phyloP scores from a whole-genome alignment of 1,140 invertebrate genomes.

The Drosophila orena region DNA sequence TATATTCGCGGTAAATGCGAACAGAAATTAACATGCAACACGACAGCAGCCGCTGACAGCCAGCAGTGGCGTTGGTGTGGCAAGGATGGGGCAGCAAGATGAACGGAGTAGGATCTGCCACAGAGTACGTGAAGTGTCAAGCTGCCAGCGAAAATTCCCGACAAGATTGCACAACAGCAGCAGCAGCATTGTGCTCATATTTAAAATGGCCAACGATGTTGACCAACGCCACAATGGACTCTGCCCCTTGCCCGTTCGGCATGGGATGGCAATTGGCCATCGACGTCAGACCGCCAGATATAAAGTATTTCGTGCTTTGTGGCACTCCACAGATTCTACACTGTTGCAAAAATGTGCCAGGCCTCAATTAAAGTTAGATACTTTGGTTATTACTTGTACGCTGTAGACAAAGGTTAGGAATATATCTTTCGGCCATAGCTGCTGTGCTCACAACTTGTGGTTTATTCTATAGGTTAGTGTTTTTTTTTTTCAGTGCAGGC shows the following conservation, averaged over 20 bases:
- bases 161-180: conserved; percentile 55
- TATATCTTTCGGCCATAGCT: too few species aligned
- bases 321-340: background rate
- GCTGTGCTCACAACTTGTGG: too few species aligned
- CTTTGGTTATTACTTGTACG: too few species aligned
- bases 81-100: background rate
- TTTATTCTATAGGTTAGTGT: too few species aligned
- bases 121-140: conserved; percentile 57
- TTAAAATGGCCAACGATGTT: conserved; percentile 63
- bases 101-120: background rate
- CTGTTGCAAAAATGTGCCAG: background rate
- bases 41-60: conserved; percentile 58
- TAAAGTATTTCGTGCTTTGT: conserved; percentile 32
- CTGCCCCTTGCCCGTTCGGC: background rate
- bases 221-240: conserved; percentile 46
- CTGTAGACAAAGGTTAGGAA: too few species aligned
- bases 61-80: conserved; percentile 16
- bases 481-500: conserved; percentile 5
- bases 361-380: too few species aligned
- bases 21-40: conserved; percentile 69
- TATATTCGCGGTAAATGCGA: conserved; percentile 47
- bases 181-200: conserved; percentile 62
- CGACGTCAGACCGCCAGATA: conserved; percentile 17
- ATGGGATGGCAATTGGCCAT: conserved; percentile 37
- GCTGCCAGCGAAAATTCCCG: conserved; percentile 53